Conservation (phyloP, 2,113 vertebrate genomes). For the Gambusia holbrooki region DNA sequence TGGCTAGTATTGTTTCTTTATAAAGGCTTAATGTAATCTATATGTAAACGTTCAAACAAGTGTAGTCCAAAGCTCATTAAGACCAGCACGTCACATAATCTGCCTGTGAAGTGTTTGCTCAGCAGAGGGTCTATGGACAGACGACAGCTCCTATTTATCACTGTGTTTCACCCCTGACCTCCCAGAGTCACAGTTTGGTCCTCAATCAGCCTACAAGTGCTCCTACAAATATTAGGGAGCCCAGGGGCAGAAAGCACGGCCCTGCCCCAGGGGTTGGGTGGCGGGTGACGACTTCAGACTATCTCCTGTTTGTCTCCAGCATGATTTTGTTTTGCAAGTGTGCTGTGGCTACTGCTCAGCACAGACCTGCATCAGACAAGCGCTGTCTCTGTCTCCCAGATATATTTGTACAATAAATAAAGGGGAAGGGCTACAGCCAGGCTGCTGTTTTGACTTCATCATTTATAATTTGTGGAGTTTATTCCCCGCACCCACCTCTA, state of each 20-base stretch:
- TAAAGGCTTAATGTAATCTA: too few relatives aligned
- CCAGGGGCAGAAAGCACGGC: conserved; percentile 28
- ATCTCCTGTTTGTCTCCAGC: conserved; percentile 76
- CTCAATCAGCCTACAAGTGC: conserved; percentile 44
- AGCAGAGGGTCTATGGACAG: conserved; percentile 44
- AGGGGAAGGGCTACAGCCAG: conserved; percentile 61
- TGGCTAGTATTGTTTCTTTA: too few relatives aligned
- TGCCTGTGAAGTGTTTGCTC: conserved; percentile 40
- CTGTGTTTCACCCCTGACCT: conserved; percentile 63
- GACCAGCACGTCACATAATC: conserved; percentile 16
- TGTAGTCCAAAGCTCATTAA: conserved; percentile 7
- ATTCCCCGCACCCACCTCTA: background rate
- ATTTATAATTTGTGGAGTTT: conserved; percentile 65
- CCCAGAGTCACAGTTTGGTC: conserved; percentile 50
- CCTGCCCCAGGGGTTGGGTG: conserved; percentile 26
- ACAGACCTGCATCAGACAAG: conserved; percentile 58
- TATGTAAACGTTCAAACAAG: background rate
- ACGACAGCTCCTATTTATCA: conserved; percentile 50
- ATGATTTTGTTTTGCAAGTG: conserved; percentile 74
- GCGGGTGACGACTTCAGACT: conserved; percentile 63
- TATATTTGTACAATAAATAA: conserved; percentile 80
- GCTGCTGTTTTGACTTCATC: conserved; percentile 80
- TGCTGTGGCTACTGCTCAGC: conserved; percentile 75
- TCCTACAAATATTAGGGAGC: conserved; percentile 41
- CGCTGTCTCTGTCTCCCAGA: conserved; percentile 77